Base-by-base conservation (phyloP, 2,797 vertebrate genomes). In the Hypotaenidia okinawae region DNA sequence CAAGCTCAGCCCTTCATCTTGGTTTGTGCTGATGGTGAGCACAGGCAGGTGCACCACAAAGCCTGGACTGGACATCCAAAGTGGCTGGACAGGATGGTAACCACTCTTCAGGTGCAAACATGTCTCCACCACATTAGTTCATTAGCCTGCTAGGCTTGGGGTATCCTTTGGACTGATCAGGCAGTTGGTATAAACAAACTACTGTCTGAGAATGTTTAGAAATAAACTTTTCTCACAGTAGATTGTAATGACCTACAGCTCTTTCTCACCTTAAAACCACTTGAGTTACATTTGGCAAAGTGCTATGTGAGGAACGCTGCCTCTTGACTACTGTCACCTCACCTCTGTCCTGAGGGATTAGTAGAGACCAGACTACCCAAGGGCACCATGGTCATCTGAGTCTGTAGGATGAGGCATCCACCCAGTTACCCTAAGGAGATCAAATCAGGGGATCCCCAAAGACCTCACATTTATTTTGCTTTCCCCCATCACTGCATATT, bases 321-420 rank as follows among this genome's bases (percentile, higher is more conserved):
- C 68, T 81, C 72, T 67, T 74, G 32, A 16, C 49, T 64, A 22
- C 54, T 57, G 32, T n/a, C 41, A 45, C 32, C 27, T 67, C 49
- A 45, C 22, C 33, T 72, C 47, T 81, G 37, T 57, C 39, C 67
- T 35, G 43, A 37, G 6, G 15, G 14, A 25, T 59, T 30, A 79
- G 16, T 52, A 77, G n/a, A 68, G 63, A 39, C 35, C 47, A 59
- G 52, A 41, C 24, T 3, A 67, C 4, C 3, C 35, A 59, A 77
- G 7, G 17, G 6, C 16, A 76, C 7, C 49, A 52, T 0, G 4
- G 8, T 18, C 62, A 45, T 9, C 17, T 2, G 1, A 59, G 43
- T 16, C 21, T 45, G 37, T 16, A 52, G 54, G 37, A 74, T 22
- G 13, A 76, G 43, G 19, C 39, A 77, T 16, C 5, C 23, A 67